Base-by-base conservation (phyloP, 2,888 invertebrate species). In the Pseudoips prasinana region DNA sequence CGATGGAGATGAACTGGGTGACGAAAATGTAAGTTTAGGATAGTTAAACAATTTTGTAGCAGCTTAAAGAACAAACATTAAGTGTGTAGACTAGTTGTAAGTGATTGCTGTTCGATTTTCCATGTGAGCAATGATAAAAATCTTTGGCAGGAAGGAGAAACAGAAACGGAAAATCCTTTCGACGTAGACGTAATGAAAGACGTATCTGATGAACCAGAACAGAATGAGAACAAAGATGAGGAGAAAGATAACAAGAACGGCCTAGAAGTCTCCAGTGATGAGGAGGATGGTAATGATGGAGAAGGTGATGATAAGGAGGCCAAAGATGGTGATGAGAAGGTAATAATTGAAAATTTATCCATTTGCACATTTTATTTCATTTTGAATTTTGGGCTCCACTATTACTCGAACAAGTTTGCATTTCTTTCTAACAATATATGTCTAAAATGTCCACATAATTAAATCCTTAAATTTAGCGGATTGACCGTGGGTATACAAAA, bases 151-250 rank as follows among this genome's bases (percentile, higher is more conserved):
- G 91, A 92, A 14, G 90, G 91, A 26, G 90, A 90, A 58, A 89
- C 83, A 7, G 90, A 90, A 36, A 92, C 93, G 14, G 94, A 95
- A 46, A 95, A 96, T 91, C 96, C 96, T 0, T 96, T 96, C 64
- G 96, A 96, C 69, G 92, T 96, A 40, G 96, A 96, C 58, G 89
- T 91, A 7, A 94, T 94, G 92, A 95, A 95, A 71, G 93, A 90
- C 37, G 68, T 89, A 39, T 67, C 69, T 0, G 79, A 89, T 9
- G 72, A 86, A 26, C 66, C 77, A 1, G 77, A 86, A 8, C 31
- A 45, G 11, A 69, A 82, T 1, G 27, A 52, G 10, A 73, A 83
- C 4, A 72, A 79, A 39, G 75, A 70, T 1, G 60, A 77, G 7
- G 73, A 84, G 1, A 77, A 78, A 31, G 75, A 76, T 7, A 70